Conservation (phyloP, 2,113 vertebrate genomes). For the Indicator maculatus region DNA sequence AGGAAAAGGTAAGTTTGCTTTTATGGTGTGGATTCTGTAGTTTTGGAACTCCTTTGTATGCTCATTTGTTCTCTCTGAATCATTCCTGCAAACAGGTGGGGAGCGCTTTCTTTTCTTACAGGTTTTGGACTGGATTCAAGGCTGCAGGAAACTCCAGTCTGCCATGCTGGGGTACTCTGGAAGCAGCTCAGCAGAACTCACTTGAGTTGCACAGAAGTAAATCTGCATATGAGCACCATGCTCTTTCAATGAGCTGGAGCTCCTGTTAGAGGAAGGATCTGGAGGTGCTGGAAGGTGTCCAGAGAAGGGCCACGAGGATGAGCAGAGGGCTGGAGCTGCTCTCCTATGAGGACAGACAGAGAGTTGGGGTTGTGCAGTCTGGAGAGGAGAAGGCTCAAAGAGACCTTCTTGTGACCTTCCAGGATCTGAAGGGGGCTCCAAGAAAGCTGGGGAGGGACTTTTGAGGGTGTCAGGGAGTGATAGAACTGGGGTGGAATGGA, state of each 20-base stretch:
- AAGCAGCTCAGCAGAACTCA: neutral
- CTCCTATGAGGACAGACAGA: too few relatives aligned
- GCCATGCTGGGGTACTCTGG: neutral
- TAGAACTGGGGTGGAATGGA: too few relatives aligned
- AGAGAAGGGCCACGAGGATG: too few relatives aligned
- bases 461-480: too few relatives aligned
- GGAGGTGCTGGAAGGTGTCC: too few relatives aligned
- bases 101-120: constrained; percentile 47
- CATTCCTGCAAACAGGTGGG: constrained; percentile 73
- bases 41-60: constrained; percentile 62
- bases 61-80: constrained; percentile 73
- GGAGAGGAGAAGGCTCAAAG: too few relatives aligned
- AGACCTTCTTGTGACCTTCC: too few relatives aligned
- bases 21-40: constrained; percentile 69
- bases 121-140: constrained; percentile 53
- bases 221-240: neutral
- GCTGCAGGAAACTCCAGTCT: neutral
- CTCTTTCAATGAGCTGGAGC: neutral
- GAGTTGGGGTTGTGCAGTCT: too few relatives aligned
- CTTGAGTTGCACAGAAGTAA: neutral
- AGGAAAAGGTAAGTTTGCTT: constrained; percentile 70
- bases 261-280: too few relatives aligned
- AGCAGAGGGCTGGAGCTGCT: too few relatives aligned
- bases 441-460: too few relatives aligned
- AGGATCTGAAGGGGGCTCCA: too few relatives aligned